Conservation (phyloP, 2,797 vertebrate species). For the Eremophila alpestris region DNA sequence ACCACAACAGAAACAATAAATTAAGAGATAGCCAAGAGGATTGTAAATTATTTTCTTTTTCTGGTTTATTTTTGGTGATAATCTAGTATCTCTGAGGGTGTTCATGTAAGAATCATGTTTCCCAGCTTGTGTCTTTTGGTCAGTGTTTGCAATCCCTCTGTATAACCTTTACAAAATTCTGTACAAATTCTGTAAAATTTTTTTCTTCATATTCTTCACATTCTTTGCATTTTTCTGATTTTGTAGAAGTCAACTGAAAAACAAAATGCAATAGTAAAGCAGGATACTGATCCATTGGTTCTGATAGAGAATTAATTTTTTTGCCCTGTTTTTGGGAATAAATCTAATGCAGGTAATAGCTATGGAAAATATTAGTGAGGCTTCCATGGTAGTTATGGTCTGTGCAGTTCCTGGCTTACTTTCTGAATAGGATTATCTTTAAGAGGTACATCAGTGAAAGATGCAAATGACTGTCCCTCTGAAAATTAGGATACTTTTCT, state of each 20-base stretch:
- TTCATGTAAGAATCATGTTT: background rate
- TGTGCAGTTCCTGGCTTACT: background rate
- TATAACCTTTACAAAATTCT: constrained; percentile 67
- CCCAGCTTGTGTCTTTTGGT: background rate
- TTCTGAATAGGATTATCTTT: background rate
- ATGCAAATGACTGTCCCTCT: background rate
- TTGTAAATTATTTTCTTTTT: background rate
- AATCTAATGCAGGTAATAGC: background rate
- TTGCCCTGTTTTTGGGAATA: background rate
- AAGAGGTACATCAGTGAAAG: background rate
- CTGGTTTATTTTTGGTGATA: background rate
- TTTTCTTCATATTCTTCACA: constrained; percentile 84
- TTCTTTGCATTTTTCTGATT: constrained; percentile 74
- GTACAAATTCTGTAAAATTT: constrained; percentile 76
- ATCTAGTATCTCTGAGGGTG: background rate
- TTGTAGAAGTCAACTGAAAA: constrained; percentile 69
- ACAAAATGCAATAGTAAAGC: constrained; percentile 3
- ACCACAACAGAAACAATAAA: background rate
- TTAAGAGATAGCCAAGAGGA: background rate
- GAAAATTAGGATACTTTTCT: background rate
- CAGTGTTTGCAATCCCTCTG: constrained; percentile 44
- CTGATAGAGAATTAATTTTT: background rate
- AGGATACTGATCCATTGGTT: background rate
- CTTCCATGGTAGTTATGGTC: background rate
- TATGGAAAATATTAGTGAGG: background rate